A percentile compares a stretch with the other conserved stretches of the same genome.
Conservation (phyloP, 2,888 invertebrate species). For the Acleris emargana region DNA sequence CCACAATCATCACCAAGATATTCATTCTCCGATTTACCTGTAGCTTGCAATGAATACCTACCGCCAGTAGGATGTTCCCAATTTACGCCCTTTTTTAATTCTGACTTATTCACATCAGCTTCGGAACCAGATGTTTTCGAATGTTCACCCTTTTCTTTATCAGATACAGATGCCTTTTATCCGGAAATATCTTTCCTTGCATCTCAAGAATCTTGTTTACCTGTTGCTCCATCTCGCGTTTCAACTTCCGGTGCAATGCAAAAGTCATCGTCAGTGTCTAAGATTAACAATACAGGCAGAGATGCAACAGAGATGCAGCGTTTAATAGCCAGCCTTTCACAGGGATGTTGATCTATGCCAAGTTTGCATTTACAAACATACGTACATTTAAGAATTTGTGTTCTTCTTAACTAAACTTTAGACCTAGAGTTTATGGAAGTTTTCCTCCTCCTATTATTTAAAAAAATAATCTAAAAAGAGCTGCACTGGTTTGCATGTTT, state of each 20-base stretch:
- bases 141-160: conserved; percentile 12
- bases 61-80: conserved; percentile 15
- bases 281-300: conserved; percentile 6
- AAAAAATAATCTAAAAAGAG: too few species aligned
- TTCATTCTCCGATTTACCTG: conserved; percentile 17
- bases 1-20: background rate
- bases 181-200: conserved; percentile 10
- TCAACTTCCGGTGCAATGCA: background rate
- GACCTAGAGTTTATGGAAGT: too few species aligned
- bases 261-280: conserved; percentile 6
- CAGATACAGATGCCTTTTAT: background rate
- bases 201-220: background rate
- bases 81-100: conserved; percentile 1
- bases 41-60: conserved; percentile 32
- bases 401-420: too few species aligned
- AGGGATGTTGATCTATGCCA: background rate
- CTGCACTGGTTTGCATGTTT: too few species aligned
- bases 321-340: background rate
- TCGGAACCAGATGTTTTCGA: conserved; percentile 2
- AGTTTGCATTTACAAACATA: too few species aligned
- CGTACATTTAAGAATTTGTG: too few species aligned
- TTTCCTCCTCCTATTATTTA: too few species aligned
- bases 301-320: background rate
- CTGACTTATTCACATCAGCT: conserved; percentile 7
- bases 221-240: background rate